phyloP scores from a whole-genome alignment of 2,113 vertebrate species.

The Pipa parva region DNA sequence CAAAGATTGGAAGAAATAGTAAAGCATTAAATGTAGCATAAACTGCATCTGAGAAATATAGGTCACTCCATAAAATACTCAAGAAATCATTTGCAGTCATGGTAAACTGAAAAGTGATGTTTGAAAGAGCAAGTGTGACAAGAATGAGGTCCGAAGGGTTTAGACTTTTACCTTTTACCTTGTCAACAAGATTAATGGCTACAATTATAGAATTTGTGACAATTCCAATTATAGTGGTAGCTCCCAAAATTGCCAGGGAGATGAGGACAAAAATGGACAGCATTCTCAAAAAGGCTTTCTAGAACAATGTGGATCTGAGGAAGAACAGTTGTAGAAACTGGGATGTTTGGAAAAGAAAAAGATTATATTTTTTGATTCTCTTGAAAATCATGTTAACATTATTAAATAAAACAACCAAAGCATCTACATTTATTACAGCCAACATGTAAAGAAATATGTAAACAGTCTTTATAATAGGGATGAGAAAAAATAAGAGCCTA shows the following conservation, averaged over 20 bases:
- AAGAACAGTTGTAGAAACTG: slow-evolving; percentile 5
- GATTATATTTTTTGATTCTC: no score
- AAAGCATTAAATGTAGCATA: slow-evolving; percentile 39
- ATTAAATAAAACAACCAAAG: no score
- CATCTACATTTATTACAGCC: no score
- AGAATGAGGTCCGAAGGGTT: slow-evolving; percentile 49
- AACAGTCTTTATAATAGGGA: no score
- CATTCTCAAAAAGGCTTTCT: background rate
- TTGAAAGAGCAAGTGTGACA: slow-evolving; percentile 48
- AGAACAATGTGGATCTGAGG: background rate
- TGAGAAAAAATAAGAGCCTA: no score
- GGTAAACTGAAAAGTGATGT: slow-evolving; percentile 39
- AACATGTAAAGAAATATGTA: no score
- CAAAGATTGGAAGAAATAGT: slow-evolving; percentile 39
- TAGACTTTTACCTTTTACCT: slow-evolving; percentile 47
- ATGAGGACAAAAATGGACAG: background rate
- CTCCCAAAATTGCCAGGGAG: background rate
- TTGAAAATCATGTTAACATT: no score
- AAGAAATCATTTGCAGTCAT: background rate
- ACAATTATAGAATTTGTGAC: slow-evolving; percentile 51
- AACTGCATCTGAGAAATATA: slow-evolving; percentile 27
- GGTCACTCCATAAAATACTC: background rate
- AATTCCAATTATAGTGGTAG: slow-evolving; percentile 43
- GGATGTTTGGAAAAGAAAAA: no score
- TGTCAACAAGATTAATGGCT: slow-evolving; percentile 42